These are phyloP conservation scores for Bryconaethiops microstoma DNA, from an alignment of 2,797 vertebrate species.

Conservation along the genomic window DNA sequence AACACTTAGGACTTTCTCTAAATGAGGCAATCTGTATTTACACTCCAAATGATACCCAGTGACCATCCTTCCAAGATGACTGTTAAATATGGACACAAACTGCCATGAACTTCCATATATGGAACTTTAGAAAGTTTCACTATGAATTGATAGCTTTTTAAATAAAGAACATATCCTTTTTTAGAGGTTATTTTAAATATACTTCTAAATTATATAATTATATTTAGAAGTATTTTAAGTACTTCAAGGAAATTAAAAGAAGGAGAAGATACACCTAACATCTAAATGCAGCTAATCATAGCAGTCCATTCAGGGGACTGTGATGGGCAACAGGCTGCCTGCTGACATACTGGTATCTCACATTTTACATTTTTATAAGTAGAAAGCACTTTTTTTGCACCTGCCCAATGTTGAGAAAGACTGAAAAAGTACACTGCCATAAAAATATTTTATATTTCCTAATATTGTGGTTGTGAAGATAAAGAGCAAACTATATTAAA, in stretches of 20 bases:
- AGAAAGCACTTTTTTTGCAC: background rate
- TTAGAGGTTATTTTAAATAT: background rate
- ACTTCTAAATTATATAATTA: too few relatives aligned
- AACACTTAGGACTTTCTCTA: constrained; percentile 10
- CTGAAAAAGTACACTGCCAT: background rate
- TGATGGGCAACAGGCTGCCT: background rate
- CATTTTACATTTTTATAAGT: background rate
- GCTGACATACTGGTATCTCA: background rate
- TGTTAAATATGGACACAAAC: constrained; percentile 9
- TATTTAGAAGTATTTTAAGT: too few relatives aligned
- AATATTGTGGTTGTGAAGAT: background rate
- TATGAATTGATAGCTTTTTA: too few relatives aligned
- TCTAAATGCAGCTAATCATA: background rate
- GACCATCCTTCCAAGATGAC: background rate
- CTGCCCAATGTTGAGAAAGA: background rate
- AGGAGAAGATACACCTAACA: background rate
- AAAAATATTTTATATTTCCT: background rate
- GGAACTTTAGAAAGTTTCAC: background rate
- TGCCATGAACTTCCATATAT: constrained; percentile 5
- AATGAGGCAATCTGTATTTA: constrained; percentile 37
- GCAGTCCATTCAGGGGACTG: background rate
- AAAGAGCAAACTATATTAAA: too few relatives aligned
- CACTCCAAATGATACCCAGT: constrained; percentile 2
- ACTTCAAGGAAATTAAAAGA: background rate
- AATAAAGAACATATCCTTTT: too few relatives aligned